A percentile compares a stretch with the other conserved stretches of the same genome.
These are phyloP conservation scores for Nannospalax galili DNA, from an alignment of 2,113 vertebrate genomes.

Conservation along the genomic window DNA sequence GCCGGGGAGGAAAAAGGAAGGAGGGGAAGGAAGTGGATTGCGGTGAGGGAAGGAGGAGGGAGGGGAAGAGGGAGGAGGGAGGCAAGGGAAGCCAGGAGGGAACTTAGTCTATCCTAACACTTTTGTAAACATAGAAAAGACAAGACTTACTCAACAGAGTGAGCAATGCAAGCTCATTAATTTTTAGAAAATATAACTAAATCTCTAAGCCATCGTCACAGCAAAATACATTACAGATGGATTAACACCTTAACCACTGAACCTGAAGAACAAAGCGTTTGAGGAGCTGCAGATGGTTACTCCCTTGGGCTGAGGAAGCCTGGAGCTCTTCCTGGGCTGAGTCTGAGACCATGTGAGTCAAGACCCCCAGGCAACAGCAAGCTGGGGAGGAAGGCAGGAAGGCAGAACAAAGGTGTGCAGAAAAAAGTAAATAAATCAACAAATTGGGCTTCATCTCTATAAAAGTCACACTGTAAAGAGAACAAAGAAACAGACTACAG, in stretches of 20 bases:
- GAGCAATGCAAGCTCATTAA: too few species aligned
- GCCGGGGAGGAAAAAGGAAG: fast-evolving
- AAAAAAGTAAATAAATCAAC: too few species aligned
- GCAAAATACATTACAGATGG: neutral
- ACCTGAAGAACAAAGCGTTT: neutral
- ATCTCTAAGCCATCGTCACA: neutral
- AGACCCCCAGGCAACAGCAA: too few species aligned
- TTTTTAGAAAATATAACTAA: neutral
- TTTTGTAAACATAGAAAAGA: neutral
- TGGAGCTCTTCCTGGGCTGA: too few species aligned
- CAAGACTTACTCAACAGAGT: neutral
- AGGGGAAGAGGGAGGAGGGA: neutral
- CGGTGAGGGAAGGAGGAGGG: fast-evolving
- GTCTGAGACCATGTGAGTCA: too few species aligned
- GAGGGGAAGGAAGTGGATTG: fast-evolving
- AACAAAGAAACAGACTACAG: too few species aligned
- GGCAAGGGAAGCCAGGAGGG: neutral
- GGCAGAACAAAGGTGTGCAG: too few species aligned
- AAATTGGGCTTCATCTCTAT: too few species aligned
- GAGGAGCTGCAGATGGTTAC: too few species aligned
- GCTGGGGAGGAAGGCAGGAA: too few species aligned
- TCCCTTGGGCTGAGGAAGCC: too few species aligned
- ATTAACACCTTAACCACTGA: neutral
- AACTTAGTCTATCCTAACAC: neutral
- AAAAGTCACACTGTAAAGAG: too few species aligned